Evolutionary conservation across 2,113 vertebrate genomes (phyloP), one percentile per base, ranked within the genome.

Genomic region (Sminthopsis crassicaudata): DNA sequence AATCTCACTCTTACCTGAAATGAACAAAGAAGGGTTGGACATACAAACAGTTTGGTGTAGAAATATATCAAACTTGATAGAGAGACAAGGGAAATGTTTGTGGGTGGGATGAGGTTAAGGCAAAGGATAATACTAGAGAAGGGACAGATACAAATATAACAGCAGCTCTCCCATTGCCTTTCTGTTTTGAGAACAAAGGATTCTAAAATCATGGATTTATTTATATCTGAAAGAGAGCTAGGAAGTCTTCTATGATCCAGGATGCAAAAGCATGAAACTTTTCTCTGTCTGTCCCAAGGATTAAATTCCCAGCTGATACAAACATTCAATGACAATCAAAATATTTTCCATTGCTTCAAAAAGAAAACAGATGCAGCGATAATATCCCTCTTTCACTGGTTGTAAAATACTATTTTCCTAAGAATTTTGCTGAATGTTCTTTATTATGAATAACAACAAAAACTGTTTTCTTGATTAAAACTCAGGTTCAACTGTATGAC

Each of bases 381-480:
- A 53, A 53, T 91, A 94, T 95, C 96, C 97, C 91, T 55, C 27
- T 19, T 54, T 48, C 36, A 90, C 30, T 92, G 92, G 54, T 2
- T 12, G 52, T 89, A 89, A 96, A 94, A 57, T 89, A 89, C 12
- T 93, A 92, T 92, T 96, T 96, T 95, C 93, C 46, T 93, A 97
- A 95, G 96, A 96, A 96, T 93, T 93, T 95, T 42, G 96, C 89
- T 55, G n/a, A 67, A 94, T 93, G 46, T 97, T 97, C 95, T 95
- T 53, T 53, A 95, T 97, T 94, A 93, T 92, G 93, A 95, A 96
- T 95, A 97, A 96, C 95, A 97, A 95, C 94, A 92, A 95, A 91
- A 97, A 97, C 92, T 96, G 96, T 76, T 76, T 76, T n/a, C 60
- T 76, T 96, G 95, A 95, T 97, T 97, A 95, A 96, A 96, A 92